These are phyloP conservation scores for Bufotes viridis DNA, from an alignment of 2,797 vertebrate genomes.

Conservation along the genomic window DNA sequence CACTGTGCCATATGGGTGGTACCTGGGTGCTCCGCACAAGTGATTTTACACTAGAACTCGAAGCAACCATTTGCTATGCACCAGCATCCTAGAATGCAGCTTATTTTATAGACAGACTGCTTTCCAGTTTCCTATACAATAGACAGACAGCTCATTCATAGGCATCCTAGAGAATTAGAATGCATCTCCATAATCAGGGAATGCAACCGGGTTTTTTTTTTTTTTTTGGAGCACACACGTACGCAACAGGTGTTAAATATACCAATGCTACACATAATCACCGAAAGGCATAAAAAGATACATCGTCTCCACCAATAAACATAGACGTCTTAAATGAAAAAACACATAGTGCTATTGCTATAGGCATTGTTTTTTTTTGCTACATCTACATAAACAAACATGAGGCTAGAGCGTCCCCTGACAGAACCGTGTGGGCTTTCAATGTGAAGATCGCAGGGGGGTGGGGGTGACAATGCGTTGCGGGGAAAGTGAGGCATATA, in stretches of 20 bases:
- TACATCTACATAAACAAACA: slow-evolving; percentile 23
- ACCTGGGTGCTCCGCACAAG: background rate
- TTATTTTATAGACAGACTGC: background rate
- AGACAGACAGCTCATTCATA: background rate
- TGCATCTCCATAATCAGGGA: background rate
- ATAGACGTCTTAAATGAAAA: background rate
- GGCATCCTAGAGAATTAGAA: background rate
- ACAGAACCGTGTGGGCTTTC: slow-evolving; percentile 45
- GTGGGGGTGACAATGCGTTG: slow-evolving; percentile 49
- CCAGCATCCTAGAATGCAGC: background rate
- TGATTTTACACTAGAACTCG: slow-evolving; percentile 12
- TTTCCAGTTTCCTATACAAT: background rate
- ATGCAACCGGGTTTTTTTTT: background rate
- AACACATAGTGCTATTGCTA: slow-evolving; percentile 11
- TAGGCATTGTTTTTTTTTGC: background rate
- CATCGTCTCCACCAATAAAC: background rate
- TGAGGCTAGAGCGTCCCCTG: slow-evolving; percentile 15
- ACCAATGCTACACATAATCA: background rate
- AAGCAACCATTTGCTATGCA: background rate
- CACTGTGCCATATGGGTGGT: slow-evolving; percentile 17
- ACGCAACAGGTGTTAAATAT: slow-evolving; percentile 25
- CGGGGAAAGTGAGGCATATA: slow-evolving; percentile 49
- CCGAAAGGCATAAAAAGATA: background rate
- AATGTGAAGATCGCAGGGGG: slow-evolving; percentile 33
- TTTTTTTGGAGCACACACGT: background rate